Evolutionary conservation across 2,113 vertebrate genomes (phyloP).

Genomic region (Octodon degus): DNA sequence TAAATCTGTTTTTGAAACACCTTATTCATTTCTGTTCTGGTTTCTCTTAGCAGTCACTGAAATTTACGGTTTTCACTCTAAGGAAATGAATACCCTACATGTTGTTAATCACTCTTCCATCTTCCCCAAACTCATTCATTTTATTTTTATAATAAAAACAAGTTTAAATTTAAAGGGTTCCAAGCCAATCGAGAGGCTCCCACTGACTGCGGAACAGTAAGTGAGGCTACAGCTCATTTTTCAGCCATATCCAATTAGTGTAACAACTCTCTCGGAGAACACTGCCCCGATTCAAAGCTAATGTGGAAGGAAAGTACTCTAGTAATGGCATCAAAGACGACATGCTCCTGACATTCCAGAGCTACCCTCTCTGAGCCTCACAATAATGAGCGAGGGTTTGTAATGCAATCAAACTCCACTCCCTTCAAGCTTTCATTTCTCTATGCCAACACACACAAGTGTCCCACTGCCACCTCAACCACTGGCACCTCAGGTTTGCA

Average conservation of each 20-base stretch:
- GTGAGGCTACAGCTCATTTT: conserved; percentile 44
- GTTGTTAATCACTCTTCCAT: conserved; percentile 21
- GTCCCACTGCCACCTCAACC: conserved; percentile 14
- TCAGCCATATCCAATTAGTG: conserved; percentile 75
- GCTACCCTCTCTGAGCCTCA: conserved; percentile 25
- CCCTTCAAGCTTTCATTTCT: conserved; percentile 19
- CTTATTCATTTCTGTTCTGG: conserved; percentile 41
- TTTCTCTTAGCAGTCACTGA: conserved; percentile 28
- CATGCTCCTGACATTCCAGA: not conserved
- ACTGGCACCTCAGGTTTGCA: conserved; percentile 19
- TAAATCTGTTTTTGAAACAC: conserved; percentile 45
- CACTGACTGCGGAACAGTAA: not conserved
- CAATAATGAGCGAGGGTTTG: conserved; percentile 41
- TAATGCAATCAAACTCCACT: conserved; percentile 60
- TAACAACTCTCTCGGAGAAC: conserved; percentile 67
- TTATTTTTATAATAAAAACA: conserved; percentile 67
- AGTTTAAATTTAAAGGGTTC: conserved; percentile 72
- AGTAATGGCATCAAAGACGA: conserved; percentile 42
- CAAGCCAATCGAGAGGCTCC: conserved; percentile 44
- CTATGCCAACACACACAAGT: conserved; percentile 54
- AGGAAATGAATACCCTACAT: not conserved
- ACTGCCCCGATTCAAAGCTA: conserved; percentile 65
- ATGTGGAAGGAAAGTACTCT: conserved; percentile 47
- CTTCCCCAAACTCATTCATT: not conserved
- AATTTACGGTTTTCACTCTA: not conserved